phyloP scores from a whole-genome alignment of 1,140 invertebrate genomes.

The Drosophila persimilis region DNA sequence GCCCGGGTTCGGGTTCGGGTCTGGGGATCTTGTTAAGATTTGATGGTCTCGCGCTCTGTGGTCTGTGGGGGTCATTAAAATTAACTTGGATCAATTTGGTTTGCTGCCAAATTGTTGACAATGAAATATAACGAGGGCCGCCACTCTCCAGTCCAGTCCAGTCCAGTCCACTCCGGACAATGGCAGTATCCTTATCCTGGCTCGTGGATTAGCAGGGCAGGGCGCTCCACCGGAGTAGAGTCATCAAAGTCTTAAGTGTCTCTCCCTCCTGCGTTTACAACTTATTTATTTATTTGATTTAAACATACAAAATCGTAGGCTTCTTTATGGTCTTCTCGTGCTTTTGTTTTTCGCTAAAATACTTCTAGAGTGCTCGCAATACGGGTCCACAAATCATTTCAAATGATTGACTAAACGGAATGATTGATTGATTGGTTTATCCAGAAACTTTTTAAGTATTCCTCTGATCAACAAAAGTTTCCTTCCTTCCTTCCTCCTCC shows the following conservation, averaged over 20 bases:
- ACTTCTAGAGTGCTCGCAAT: conserved; percentile 29
- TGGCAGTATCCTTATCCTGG: no score
- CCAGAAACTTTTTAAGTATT: conserved; percentile 9
- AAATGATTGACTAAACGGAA: conserved; percentile 60
- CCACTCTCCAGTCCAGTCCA: not conserved
- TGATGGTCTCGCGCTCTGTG: conserved; percentile 66
- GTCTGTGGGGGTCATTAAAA: conserved; percentile 80
- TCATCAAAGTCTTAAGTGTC: conserved; percentile 58
- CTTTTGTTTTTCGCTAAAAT: conserved; percentile 40
- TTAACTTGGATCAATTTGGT: conserved; percentile 83
- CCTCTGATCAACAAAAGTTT: not conserved
- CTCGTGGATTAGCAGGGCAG: no score
- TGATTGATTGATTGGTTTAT: conserved; percentile 4
- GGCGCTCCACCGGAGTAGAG: conserved; percentile 42
- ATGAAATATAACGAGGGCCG: conserved; percentile 77
- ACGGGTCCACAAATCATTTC: conserved; percentile 61
- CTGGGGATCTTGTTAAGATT: conserved; percentile 58
- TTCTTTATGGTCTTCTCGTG: conserved; percentile 45
- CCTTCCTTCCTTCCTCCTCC: not conserved
- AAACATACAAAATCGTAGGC: conserved; percentile 72
- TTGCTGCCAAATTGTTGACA: conserved; percentile 83
- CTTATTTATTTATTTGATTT: conserved; percentile 70
- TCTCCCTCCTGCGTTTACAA: conserved; percentile 59
- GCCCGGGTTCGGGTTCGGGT: conserved; percentile 6
- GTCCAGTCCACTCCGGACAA: conserved; percentile 1